These are phyloP conservation scores for Platycercus adscitus DNA, from an alignment of 2,113 vertebrate genomes.

Conservation along the genomic window DNA sequence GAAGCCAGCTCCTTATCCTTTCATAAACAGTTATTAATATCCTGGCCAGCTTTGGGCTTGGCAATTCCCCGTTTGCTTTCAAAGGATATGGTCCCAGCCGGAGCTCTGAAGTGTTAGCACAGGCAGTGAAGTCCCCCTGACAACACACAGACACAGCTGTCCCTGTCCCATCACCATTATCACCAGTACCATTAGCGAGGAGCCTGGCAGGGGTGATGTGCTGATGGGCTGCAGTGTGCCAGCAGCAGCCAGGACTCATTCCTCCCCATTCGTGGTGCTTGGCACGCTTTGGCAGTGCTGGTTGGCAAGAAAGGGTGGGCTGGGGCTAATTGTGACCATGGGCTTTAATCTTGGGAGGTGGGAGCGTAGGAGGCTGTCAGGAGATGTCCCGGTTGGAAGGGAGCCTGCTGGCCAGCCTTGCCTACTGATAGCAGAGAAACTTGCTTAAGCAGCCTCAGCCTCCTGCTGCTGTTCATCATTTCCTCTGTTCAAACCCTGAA, in stretches of 20 bases:
- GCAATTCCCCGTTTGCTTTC: background rate
- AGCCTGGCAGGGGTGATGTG: background rate
- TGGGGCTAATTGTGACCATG: background rate
- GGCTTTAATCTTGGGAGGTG: background rate
- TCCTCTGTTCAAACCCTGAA: background rate
- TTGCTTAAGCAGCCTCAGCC: background rate
- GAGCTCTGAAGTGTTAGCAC: background rate
- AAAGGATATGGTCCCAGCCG: background rate
- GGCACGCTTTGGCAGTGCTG: accelerated
- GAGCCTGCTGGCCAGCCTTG: background rate
- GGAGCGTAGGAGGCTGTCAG: accelerated
- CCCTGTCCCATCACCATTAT: accelerated
- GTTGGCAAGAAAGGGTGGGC: background rate
- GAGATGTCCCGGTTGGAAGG: background rate
- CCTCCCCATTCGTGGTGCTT: accelerated
- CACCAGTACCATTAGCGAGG: accelerated
- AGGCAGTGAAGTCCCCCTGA: background rate
- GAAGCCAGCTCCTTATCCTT: slow-evolving; percentile 20
- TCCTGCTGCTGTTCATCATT: background rate
- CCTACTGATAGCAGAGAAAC: accelerated
- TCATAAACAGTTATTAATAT: background rate
- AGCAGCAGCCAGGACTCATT: background rate
- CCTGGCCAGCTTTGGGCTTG: background rate
- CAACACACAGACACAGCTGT: background rate
- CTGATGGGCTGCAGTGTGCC: accelerated